phyloP scores from a whole-genome alignment of 2,113 vertebrate genomes.

The Eulemur macaco region DNA sequence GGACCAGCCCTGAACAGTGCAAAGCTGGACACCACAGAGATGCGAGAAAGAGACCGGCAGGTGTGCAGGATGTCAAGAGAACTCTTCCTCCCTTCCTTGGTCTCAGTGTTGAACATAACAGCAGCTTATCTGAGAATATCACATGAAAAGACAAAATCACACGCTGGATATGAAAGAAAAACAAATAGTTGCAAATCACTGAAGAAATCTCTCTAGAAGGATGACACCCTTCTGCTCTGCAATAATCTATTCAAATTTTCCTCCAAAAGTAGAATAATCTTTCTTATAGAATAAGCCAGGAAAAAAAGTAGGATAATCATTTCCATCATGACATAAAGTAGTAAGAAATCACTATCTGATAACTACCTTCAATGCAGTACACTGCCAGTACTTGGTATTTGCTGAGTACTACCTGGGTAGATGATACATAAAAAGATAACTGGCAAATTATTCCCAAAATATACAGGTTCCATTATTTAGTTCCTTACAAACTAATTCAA shows the following conservation, averaged over 20 bases:
- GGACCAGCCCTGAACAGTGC: neutral
- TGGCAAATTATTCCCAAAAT: neutral
- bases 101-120: neutral
- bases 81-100: neutral
- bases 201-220: neutral
- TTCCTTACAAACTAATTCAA: neutral
- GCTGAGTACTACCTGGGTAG: neutral
- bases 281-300: too few species aligned
- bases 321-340: neutral
- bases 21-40: neutral
- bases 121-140: neutral
- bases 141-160: neutral
- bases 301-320: neutral
- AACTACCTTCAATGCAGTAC: neutral
- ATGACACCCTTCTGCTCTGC: fast-evolving
- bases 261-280: neutral
- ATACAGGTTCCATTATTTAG: neutral
- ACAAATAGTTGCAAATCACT: neutral
- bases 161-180: neutral
- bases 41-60: neutral
- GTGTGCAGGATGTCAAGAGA: fast-evolving
- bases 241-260: neutral
- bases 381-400: too few species aligned
- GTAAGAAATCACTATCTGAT: neutral
- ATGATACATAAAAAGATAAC: neutral